phyloP scores from a whole-genome alignment of 23 tunicate species.

The Phallusia fumigata region DNA sequence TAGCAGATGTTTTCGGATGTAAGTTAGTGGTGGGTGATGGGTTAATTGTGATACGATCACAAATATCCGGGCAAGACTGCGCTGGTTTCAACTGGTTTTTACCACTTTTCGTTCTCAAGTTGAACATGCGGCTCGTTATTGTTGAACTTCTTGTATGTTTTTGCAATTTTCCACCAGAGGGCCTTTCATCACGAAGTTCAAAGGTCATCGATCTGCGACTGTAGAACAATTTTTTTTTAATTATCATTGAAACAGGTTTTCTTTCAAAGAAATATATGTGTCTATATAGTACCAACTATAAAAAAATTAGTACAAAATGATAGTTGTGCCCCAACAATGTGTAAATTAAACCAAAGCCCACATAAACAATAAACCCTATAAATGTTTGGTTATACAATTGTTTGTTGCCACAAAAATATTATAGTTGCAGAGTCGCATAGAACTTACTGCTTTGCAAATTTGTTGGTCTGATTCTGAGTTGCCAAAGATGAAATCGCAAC shows the following conservation, averaged over 20 bases:
- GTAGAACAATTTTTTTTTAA: neutral
- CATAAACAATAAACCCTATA: too few species aligned
- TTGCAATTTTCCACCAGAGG: neutral
- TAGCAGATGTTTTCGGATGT: conserved; percentile 20
- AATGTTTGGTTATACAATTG: too few species aligned
- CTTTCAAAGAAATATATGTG: too few species aligned
- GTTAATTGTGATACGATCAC: conserved; percentile 15
- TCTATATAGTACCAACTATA: too few species aligned
- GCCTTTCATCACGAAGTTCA: neutral
- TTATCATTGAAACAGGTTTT: too few species aligned
- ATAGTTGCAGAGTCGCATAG: too few species aligned
- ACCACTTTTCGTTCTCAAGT: neutral
- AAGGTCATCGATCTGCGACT: conserved; percentile 34
- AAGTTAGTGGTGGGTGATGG: conserved; percentile 21
- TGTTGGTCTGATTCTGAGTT: neutral
- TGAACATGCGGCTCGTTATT: conserved; percentile 12
- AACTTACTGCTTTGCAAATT: conserved; percentile 38
- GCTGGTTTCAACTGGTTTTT: conserved; percentile 53
- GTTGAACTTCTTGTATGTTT: conserved; percentile 23
- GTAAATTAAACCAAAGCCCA: too few species aligned
- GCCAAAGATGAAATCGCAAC: neutral
- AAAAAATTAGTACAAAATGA: too few species aligned
- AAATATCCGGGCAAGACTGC: conserved; percentile 62
- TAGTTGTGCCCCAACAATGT: too few species aligned
- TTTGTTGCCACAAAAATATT: neutral